These are phyloP conservation scores for Helicoverpa assulta DNA, from an alignment of 2,888 invertebrate genomes.

Conservation along the genomic window DNA sequence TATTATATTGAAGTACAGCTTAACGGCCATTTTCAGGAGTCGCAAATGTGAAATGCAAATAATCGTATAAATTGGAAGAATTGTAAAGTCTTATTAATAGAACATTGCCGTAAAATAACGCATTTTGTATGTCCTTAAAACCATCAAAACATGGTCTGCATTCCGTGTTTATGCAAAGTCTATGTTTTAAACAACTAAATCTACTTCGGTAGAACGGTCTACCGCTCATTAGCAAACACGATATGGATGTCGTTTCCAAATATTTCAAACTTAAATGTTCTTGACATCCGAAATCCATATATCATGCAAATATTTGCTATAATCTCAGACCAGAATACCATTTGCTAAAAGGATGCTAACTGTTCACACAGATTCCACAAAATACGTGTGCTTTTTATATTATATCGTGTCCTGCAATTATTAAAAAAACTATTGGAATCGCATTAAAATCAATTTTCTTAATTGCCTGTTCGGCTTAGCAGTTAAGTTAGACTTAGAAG, in stretches of 20 bases:
- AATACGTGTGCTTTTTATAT: slow-evolving; percentile 27
- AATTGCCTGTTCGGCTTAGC: slow-evolving; percentile 53
- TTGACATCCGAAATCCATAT: slow-evolving; percentile 54
- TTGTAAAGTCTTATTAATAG: background rate
- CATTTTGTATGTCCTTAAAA: background rate
- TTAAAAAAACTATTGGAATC: slow-evolving; percentile 49
- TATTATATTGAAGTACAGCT: too few relatives aligned
- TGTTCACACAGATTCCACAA: slow-evolving; percentile 21
- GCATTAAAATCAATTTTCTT: slow-evolving; percentile 61
- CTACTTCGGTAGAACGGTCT: slow-evolving; percentile 29
- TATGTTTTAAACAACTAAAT: slow-evolving; percentile 7
- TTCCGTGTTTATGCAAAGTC: slow-evolving; percentile 1
- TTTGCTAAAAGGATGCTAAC: slow-evolving; percentile 24
- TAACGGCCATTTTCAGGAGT: too few relatives aligned
- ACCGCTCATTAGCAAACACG: slow-evolving; percentile 39
- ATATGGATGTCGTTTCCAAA: slow-evolving; percentile 44
- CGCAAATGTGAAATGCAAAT: too few relatives aligned
- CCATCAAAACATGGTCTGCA: background rate
- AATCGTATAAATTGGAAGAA: too few relatives aligned
- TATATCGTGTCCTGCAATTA: slow-evolving; percentile 41
- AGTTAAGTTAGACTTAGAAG: slow-evolving; percentile 46
- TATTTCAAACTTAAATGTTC: slow-evolving; percentile 42
- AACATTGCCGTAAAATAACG: background rate
- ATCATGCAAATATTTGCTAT: slow-evolving; percentile 47
- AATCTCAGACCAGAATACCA: slow-evolving; percentile 35